A percentile compares a stretch with the other conserved stretches of the same genome.
phyloP scores from a whole-genome alignment of 2,888 invertebrate species.

The Resseliella maxima region DNA sequence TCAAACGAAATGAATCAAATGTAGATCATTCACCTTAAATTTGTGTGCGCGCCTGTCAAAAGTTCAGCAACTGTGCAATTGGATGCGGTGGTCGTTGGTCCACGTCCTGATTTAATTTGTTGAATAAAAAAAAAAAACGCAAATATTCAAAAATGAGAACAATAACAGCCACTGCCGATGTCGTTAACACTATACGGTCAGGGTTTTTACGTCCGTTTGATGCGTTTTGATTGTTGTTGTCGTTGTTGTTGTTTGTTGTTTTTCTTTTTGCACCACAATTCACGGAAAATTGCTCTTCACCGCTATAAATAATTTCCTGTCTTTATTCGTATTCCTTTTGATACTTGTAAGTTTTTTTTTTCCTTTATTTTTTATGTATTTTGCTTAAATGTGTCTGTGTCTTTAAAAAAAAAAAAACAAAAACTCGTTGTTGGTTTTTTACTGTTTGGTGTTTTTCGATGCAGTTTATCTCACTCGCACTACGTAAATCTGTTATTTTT shows the following conservation, averaged over 20 bases:
- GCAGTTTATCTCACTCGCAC: conserved; percentile 13
- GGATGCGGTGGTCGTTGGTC: conserved; percentile 28
- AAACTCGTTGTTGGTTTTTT: neutral
- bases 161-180: conserved; percentile 19
- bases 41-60: neutral
- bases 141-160: too few relatives aligned
- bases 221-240: neutral
- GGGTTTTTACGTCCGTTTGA: neutral
- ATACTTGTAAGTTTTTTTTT: neutral
- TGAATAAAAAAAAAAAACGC: too few relatives aligned
- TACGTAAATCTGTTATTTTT: conserved; percentile 38
- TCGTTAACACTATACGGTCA: conserved; percentile 42
- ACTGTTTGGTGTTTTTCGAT: neutral
- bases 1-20: neutral
- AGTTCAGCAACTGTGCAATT: conserved; percentile 43
- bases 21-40: conserved; percentile 28
- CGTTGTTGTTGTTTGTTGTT: neutral
- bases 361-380: neutral
- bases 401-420: too few relatives aligned
- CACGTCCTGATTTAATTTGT: neutral
- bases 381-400: neutral
- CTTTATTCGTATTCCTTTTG: conserved; percentile 21
- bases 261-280: conserved; percentile 22
- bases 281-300: conserved; percentile 52
- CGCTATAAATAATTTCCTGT: conserved; percentile 55